phyloP scores from a whole-genome alignment of 2,113 vertebrate species.

The Sigmodon hispidus region DNA sequence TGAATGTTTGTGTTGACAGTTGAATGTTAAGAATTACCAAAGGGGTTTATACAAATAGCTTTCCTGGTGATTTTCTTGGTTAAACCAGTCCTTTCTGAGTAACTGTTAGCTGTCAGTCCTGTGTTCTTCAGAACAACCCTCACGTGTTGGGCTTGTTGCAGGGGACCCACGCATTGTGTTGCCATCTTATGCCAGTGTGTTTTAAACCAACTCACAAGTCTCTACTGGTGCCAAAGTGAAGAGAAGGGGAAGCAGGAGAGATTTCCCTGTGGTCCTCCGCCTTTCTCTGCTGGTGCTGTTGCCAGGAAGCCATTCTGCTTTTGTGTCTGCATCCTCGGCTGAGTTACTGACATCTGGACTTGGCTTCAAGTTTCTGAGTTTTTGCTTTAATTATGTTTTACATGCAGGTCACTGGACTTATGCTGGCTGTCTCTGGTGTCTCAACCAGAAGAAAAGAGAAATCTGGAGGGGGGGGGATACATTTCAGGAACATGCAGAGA shows the following conservation, averaged over 20 bases:
- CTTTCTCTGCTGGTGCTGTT: no score
- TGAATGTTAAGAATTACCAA: slow-evolving; percentile 11
- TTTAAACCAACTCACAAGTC: background rate
- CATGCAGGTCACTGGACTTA: background rate
- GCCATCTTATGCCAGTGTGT: background rate
- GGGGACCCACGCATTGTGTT: background rate
- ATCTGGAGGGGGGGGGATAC: no score
- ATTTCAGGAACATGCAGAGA: background rate
- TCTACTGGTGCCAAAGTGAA: background rate
- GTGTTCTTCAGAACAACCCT: background rate
- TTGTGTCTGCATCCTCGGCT: background rate
- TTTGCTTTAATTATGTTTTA: no score
- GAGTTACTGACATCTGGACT: background rate
- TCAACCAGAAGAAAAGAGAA: background rate
- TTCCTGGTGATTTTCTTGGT: slow-evolving; percentile 10
- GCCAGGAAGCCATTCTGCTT: background rate
- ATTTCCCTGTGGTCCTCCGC: no score
- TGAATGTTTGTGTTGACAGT: background rate
- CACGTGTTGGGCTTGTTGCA: background rate
- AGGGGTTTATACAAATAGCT: background rate
- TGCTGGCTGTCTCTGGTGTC: background rate
- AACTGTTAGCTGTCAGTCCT: background rate
- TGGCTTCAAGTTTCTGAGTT: background rate
- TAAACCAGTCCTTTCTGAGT: background rate
- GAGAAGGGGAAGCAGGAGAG: background rate